Evolutionary conservation across 2,888 invertebrate genomes (phyloP).

Genomic region (Acleris holmiana): DNA sequence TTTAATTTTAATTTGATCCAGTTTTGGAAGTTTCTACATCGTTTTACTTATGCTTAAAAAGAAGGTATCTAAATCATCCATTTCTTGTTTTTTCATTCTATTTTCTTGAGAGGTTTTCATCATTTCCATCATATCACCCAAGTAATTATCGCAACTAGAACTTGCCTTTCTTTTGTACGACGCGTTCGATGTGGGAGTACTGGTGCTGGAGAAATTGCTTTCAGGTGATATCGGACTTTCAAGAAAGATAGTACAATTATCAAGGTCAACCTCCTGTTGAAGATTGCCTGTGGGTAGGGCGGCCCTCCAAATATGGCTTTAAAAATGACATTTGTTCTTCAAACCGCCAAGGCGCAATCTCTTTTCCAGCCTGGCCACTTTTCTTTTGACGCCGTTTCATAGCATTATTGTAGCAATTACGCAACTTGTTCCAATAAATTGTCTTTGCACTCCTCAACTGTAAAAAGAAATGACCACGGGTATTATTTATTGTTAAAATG

Average conservation of each 20-base stretch:
- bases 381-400: conserved; percentile 14
- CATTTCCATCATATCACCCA: conserved; percentile 1
- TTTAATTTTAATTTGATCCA: conserved; percentile 12
- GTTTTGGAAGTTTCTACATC: conserved; percentile 11
- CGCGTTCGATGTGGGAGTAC: conserved; percentile 10
- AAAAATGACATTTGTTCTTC: conserved; percentile 9
- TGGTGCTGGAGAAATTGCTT: conserved; percentile 3
- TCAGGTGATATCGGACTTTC: neutral
- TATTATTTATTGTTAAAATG: too few species aligned
- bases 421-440: conserved; percentile 22
- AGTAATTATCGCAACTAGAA: neutral
- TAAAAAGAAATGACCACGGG: conserved; percentile 2
- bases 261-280: neutral
- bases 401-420: conserved; percentile 17
- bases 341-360: conserved; percentile 4
- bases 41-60: conserved; percentile 17
- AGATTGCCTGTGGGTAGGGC: neutral
- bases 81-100: conserved; percentile 6
- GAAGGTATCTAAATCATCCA: conserved; percentile 15
- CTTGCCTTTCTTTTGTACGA: conserved; percentile 9
- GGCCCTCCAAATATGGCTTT: conserved; percentile 13
- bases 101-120: conserved; percentile 11
- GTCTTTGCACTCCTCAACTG: conserved; percentile 19
- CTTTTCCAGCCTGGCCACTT: conserved; percentile 6
- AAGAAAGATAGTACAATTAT: conserved; percentile 2